Percentiles rank a stretch among this genome's conserved stretches.
Evolutionary conservation across 2,113 vertebrate genomes (phyloP).

Genomic region (Oenanthe melanoleuca): DNA sequence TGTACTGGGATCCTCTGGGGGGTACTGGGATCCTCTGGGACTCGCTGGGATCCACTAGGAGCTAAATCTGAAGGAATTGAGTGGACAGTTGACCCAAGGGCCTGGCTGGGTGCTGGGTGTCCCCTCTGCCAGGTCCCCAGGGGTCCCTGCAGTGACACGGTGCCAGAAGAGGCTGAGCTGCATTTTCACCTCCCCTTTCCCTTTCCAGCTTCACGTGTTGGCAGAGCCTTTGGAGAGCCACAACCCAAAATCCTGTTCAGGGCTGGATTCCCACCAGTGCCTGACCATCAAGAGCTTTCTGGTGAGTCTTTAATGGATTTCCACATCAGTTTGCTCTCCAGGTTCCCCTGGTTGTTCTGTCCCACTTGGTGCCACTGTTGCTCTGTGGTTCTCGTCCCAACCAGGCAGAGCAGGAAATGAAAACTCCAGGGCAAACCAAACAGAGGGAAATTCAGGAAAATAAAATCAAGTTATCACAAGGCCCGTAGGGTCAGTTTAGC

Average conservation of each 20-base stretch:
- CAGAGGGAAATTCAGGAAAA: neutral
- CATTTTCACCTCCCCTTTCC: neutral
- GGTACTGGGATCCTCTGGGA: no score
- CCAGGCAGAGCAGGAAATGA: neutral
- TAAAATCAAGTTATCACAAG: neutral
- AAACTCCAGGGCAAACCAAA: neutral
- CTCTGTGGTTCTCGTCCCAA: neutral
- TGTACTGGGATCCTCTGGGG: fast-evolving
- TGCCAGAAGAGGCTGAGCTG: neutral
- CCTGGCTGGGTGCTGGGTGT: neutral
- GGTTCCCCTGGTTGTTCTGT: neutral
- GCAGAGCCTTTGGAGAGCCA: neutral
- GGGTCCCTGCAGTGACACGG: neutral
- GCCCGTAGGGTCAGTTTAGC: neutral
- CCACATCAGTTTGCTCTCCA: neutral
- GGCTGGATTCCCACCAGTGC: neutral
- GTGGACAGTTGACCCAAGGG: neutral
- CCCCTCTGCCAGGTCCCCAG: neutral
- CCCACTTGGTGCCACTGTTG: constrained; percentile 13
- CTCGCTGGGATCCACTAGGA: no score
- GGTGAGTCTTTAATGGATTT: fast-evolving
- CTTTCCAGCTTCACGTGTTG: neutral
- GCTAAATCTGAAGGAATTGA: neutral
- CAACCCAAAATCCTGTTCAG: neutral
- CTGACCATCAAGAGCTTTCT: neutral